Evolutionary conservation across 53 echinoderm and acorn worm genomes (phyloP), one percentile per base, ranked within the genome.

Genomic region (Zoroaster sp.): DNA sequence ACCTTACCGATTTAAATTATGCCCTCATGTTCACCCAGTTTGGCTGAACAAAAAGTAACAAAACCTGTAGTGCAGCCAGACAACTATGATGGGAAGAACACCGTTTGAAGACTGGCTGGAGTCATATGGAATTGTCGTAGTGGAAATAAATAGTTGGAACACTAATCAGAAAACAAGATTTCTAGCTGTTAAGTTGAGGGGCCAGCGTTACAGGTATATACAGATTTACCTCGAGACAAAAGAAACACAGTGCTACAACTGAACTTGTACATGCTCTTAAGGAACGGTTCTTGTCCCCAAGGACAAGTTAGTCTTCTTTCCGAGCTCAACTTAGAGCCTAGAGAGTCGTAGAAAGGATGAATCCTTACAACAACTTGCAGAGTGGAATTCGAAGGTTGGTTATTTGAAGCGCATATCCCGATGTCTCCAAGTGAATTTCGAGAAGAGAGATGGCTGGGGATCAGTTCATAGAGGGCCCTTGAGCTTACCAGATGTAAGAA

Each of bases 371-470:
- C 52, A 78, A 35, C 36, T 79, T 14, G 79, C 79, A 35, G n/a
- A 79, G 59, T 39, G 79, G 54, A 35, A 54, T 79, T 11, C 79
- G 79, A 53, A 79, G 55, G 37, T 54, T 87, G 14, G 72, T 73
- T 34, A 18, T 43, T n/a, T n/a, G n/a, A 15, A 87, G 72, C 35
- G 72, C 87, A 53, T 73, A 72, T 87, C 87, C 52, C 3, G 55
- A 87, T 52, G 59, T 73, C 3, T 73, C n/a, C 73, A 4, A 49
- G 45, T 54, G 52, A 41, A 25, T 73, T 70, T 44, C 28, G 72
- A 46, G 86, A 85, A 69, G 87, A n/a, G n/a, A 87, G 52, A 18
- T 72, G 49, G 87, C 69, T 54, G 33, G 72, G 13, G 87, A 87
- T 72, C 54, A 87, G 44, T 87, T 87, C 32, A 73, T 87, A 1